Evolutionary conservation across 2,797 vertebrate species (phyloP).

Genomic region (Gorsachius magnificus): DNA sequence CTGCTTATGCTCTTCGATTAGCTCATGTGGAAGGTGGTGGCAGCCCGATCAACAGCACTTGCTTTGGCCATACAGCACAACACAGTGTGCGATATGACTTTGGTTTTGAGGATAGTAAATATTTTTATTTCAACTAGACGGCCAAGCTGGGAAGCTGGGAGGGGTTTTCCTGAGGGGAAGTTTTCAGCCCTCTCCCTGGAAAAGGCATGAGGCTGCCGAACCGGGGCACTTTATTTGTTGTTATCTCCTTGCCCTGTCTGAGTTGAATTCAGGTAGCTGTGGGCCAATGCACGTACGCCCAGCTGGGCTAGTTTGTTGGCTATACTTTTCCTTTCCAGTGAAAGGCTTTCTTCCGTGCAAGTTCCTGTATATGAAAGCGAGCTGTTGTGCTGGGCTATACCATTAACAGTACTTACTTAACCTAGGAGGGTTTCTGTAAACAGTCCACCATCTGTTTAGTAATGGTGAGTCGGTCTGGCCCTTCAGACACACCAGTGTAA

Average conservation of each 20-base stretch:
- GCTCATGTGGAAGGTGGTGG: not conserved
- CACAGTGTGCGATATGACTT: not conserved
- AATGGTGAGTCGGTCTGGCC: not conserved
- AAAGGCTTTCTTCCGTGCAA: not conserved
- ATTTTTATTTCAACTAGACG: slow-evolving; percentile 45
- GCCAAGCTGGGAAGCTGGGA: slow-evolving; percentile 46
- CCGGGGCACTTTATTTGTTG: not conserved
- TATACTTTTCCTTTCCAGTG: not conserved
- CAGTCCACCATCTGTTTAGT: not conserved
- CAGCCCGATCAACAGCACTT: not conserved
- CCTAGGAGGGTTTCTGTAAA: not conserved
- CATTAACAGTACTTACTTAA: not conserved
- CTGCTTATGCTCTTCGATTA: not conserved
- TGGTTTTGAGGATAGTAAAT: slow-evolving; percentile 47
- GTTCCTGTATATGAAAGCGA: not conserved
- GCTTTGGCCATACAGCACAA: not conserved
- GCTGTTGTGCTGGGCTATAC: not conserved
- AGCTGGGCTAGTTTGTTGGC: not conserved
- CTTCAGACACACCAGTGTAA: not conserved
- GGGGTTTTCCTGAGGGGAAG: slow-evolving; percentile 25
- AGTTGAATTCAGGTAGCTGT: not conserved
- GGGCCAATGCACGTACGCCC: not conserved
- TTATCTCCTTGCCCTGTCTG: not conserved
- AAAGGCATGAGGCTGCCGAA: not conserved
- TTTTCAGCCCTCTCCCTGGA: not conserved